A percentile compares a stretch with the other conserved stretches of the same genome.
These are phyloP conservation scores for Sarcophilus harrisii DNA, from an alignment of 2,797 vertebrate genomes.

Conservation along the genomic window DNA sequence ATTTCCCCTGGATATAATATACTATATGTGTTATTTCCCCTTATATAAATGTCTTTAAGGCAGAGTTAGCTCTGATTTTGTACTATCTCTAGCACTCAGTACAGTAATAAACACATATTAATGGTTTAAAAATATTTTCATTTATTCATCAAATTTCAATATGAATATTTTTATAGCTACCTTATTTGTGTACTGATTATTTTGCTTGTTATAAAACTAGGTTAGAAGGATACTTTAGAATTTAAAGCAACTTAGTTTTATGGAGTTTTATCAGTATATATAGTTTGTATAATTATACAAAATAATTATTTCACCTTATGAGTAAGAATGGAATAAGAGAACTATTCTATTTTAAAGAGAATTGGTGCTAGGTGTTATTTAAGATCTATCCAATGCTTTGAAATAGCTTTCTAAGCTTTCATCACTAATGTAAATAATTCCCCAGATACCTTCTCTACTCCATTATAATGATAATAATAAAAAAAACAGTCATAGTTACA, in stretches of 20 bases:
- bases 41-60: not conserved
- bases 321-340: not conserved
- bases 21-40: no score
- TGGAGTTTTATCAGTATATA: not conserved
- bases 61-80: not conserved
- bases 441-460: not conserved
- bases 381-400: not conserved
- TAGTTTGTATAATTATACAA: not conserved
- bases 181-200: not conserved
- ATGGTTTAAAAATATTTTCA: not conserved
- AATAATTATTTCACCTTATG: not conserved
- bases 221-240: not conserved
- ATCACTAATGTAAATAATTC: no score
- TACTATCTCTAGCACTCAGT: not conserved
- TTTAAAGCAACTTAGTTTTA: not conserved
- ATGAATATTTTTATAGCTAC: not conserved
- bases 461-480: not conserved
- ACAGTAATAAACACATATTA: not conserved
- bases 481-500: not conserved
- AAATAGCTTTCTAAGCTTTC: no score
- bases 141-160: not conserved
- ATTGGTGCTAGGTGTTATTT: not conserved
- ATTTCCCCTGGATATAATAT: not conserved
- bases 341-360: not conserved
- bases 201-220: not conserved